Conservation (phyloP, 2,113 vertebrate genomes). For the Ictalurus furcatus region DNA sequence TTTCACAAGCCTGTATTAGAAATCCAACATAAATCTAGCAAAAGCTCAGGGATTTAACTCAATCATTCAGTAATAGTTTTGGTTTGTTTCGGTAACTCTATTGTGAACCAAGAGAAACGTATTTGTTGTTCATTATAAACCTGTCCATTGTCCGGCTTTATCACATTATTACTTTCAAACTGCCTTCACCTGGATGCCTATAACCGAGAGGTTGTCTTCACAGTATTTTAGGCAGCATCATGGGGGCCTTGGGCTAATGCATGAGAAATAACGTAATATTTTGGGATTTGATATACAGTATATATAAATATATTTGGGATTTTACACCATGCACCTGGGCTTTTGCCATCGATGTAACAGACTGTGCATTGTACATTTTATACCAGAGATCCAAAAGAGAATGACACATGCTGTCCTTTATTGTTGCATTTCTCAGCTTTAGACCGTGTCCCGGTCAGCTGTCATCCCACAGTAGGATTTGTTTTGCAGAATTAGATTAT, state of each 20-base stretch:
- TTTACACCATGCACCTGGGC: not conserved
- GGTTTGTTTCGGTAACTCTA: not conserved
- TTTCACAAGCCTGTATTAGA: too few relatives aligned
- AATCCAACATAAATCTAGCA: too few relatives aligned
- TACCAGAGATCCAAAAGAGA: not conserved
- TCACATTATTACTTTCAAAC: not conserved
- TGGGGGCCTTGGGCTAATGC: too few relatives aligned
- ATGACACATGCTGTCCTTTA: not conserved
- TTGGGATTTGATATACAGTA: not conserved
- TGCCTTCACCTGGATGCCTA: not conserved
- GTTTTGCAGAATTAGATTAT: not conserved
- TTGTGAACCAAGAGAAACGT: not conserved
- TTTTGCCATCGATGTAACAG: not conserved
- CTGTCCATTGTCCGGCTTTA: not conserved
- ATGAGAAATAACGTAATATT: not conserved
- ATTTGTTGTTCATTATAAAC: not conserved
- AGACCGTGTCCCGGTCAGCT: not conserved
- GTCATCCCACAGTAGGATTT: not conserved
- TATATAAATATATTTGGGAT: too few relatives aligned
- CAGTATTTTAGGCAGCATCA: not conserved
- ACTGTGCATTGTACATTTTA: not conserved
- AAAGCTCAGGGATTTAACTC: too few relatives aligned
- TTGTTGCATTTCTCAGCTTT: not conserved
- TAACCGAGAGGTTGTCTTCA: not conserved
- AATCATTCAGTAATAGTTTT: too few relatives aligned